phyloP scores from a whole-genome alignment of 2,797 vertebrate genomes.

The Argentina silus region DNA sequence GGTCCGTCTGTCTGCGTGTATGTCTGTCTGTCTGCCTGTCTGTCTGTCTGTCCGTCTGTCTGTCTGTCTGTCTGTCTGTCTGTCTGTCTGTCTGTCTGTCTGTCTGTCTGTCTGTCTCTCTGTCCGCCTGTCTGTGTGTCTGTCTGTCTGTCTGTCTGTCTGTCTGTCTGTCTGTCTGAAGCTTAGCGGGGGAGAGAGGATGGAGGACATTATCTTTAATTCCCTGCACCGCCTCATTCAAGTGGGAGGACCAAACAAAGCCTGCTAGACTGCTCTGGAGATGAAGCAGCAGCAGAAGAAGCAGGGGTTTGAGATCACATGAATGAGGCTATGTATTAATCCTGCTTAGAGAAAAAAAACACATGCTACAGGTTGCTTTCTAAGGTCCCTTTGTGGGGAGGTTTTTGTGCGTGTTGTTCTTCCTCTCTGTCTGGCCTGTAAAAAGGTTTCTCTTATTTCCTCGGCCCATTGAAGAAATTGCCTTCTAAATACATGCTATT shows the following conservation, averaged over 20 bases:
- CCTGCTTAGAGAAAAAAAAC: slow-evolving; percentile 77
- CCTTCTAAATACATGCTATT: slow-evolving; percentile 86
- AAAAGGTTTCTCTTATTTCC: slow-evolving; percentile 66
- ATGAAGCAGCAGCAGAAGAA: slow-evolving; percentile 75
- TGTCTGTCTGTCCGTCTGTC: no score
- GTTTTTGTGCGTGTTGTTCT: slow-evolving; percentile 64
- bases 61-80: no score
- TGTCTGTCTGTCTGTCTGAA: slow-evolving; percentile 27
- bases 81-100: no score
- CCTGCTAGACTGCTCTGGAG: slow-evolving; percentile 69
- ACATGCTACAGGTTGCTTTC: slow-evolving; percentile 86
- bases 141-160: no score
- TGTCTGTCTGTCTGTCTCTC: no score
- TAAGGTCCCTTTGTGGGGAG: slow-evolving; percentile 80
- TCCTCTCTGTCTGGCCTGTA: slow-evolving; percentile 73
- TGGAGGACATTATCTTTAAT: slow-evolving; percentile 74
- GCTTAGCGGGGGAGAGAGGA: slow-evolving; percentile 46
- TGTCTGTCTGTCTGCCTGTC: no score
- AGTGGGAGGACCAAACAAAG: slow-evolving; percentile 80
- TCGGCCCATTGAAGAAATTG: slow-evolving; percentile 78
- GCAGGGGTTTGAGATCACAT: slow-evolving; percentile 74
- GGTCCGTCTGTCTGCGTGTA: no score
- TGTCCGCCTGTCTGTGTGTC: no score
- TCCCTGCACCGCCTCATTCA: slow-evolving; percentile 64
- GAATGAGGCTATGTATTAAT: slow-evolving; percentile 86